Percentiles rank a stretch among this genome's conserved stretches.
Evolutionary conservation across 1,140 invertebrate genomes (phyloP).

Genomic region (Drosophila grimshawi): DNA sequence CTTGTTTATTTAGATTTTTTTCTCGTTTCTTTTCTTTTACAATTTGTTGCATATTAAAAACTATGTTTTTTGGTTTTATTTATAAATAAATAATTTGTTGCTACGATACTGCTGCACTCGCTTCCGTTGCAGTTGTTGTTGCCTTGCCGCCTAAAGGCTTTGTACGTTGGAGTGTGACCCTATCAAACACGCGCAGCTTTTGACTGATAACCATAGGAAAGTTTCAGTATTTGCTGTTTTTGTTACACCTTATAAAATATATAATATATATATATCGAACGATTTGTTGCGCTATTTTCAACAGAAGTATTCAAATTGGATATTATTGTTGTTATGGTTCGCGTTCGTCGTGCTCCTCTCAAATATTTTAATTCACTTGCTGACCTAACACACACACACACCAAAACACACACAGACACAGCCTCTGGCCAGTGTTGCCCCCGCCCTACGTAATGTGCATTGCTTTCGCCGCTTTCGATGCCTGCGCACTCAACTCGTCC

Average conservation of each 20-base stretch:
- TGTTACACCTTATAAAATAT: constrained; percentile 27
- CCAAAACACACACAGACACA: not conserved
- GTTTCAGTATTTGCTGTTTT: not conserved
- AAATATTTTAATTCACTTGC: constrained; percentile 42
- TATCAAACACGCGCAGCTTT: constrained; percentile 10
- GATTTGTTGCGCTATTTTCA: constrained; percentile 1
- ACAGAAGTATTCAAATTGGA: constrained; percentile 14
- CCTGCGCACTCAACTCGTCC: constrained; percentile 90
- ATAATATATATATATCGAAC: constrained; percentile 16
- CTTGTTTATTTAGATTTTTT: constrained; percentile 33
- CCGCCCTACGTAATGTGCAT: constrained; percentile 69
- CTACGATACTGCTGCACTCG: constrained; percentile 23
- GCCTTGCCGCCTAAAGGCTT: constrained; percentile 3
- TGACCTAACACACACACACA: not conserved
- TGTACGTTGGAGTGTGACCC: constrained; percentile 14
- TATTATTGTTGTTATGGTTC: constrained; percentile 17
- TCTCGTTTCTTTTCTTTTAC: constrained; percentile 11
- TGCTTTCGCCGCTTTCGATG: constrained; percentile 86
- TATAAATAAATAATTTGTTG: constrained; percentile 43
- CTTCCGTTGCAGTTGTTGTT: constrained; percentile 3
- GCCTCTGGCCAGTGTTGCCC: not conserved
- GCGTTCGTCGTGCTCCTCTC: constrained; percentile 11
- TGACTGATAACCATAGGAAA: constrained; percentile 36
- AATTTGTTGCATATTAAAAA: constrained; percentile 46
- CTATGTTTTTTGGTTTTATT: constrained; percentile 29